Base-by-base conservation (phyloP, 2,888 invertebrate species). In the Meiosimyza decipiens region DNA sequence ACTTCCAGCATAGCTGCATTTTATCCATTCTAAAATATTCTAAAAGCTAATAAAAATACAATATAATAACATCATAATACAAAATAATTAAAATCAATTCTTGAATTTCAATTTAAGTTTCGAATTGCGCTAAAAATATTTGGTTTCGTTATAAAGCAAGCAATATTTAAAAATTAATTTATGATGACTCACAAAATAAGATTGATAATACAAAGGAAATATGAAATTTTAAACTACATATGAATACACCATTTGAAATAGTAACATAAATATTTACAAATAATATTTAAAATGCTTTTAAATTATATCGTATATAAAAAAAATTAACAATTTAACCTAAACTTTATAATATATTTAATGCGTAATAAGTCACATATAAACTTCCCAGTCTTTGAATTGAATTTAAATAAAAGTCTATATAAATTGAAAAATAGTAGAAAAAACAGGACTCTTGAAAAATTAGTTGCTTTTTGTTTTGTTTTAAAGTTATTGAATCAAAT, bases 1-100 rank as follows among this genome's bases (percentile, higher is more conserved):
- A 86, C 85, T 86, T 86, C 86, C 86, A 86, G 86, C 86, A 86
- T 86, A 86, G 86, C 86, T 86, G 86, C 86, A 86, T 86, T 86
- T 86, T 86, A 84, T 85, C 85, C 86, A 86, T 86, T 86, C 86
- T 86, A 84, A 84, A 85, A 85, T 86, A 86, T 86, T 85, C 84
- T 85, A 84, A 85, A 77, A 73, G 75, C 73, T 74, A 73, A 50
- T 62, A 54, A 65, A 47, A 64, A 28, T 18, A 57, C 28, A 40
- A 22, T 57, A 57, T n/a, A 57, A 63, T 75, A 75, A 71, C 71
- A 75, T 76, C 71, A 75, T 75, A 74, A 73, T 72, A 73, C 72
- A 63, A 54, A 70, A 52, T 65, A 57, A 70, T 60, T 52, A 5
- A 72, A 72, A 49, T 66, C 15, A 63, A 71, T 59, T 28, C 71